Base-by-base conservation (phyloP, 2,888 invertebrate species). In the Thera britannica region DNA sequence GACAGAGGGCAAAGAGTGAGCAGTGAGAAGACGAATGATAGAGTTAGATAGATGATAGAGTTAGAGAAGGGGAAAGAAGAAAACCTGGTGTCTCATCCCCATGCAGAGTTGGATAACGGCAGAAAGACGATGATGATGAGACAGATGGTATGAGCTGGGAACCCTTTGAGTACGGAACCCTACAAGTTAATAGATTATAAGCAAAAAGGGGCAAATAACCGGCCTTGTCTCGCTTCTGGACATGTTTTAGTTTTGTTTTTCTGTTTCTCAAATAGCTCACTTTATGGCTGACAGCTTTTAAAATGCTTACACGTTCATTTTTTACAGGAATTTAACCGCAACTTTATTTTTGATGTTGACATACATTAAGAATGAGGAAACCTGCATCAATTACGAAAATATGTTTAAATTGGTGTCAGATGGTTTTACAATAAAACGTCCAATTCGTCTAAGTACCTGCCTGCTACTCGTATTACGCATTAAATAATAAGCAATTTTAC, bases 181-280 rank as follows among this genome's bases (percentile, higher is more conserved):
- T 52, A 52, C 52, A 67, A 52, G 71, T 72, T 72, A 75, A 77
- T 78, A 79, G 76, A 79, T 79, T 80, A 76, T 75, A 68, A 72
- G 73, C 67, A 65, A 72, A 76, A 23, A 77, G 75, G 75, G 83
- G 81, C 77, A 62, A 77, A 79, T 51, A 77, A 75, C 77, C 83
- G 82, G 65, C 84, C 83, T 84, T 83, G 81, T 58, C 63, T 66
- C 55, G 62, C 61, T 49, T 62, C 68, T 55, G 65, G 61, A 36
- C 58, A 35, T 65, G 61, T 71, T 72, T 71, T 71, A 65, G 61
- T 63, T 63, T 73, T 75, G 67, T 71, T 73, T 72, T 44, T 57
- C 35, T 54, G 23, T 78, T 73, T 70, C 61, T 65, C 54, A 58
- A 59, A 62, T 72, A 75, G 74, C 70, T 70, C 67, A 71, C 63